These are phyloP conservation scores for Neopelma chrysocephalum DNA, from an alignment of 2,797 vertebrate genomes.

Conservation along the genomic window DNA sequence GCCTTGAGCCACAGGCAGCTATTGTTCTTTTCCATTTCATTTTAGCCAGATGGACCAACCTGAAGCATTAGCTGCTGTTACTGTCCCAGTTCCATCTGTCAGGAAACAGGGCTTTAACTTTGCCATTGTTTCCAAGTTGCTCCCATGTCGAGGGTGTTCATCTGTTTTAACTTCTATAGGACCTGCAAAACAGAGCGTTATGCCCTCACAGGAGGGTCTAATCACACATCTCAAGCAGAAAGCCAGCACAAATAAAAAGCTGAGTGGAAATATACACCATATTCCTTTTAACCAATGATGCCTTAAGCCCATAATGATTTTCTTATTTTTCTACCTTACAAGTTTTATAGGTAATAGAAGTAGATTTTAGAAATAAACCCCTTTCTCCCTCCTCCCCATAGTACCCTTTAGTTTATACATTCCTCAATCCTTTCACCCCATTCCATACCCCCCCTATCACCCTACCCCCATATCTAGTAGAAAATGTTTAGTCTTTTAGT, in stretches of 20 bases:
- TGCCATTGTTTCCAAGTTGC: conserved; percentile 82
- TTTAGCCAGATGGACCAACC: conserved; percentile 72
- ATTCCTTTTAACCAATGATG: not conserved
- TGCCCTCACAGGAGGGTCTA: not conserved
- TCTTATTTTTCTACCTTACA: no score
- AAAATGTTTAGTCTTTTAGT: no score
- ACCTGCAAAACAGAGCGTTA: conserved; percentile 72
- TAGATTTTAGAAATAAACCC: no score
- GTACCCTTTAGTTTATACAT: no score
- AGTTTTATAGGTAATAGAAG: no score
- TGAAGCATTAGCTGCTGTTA: conserved; percentile 94
- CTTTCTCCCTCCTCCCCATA: no score
- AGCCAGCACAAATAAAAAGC: not conserved
- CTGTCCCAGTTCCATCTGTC: conserved; percentile 87
- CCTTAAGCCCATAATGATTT: no score
- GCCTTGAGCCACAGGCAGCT: not conserved
- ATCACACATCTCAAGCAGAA: not conserved
- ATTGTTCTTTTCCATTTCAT: not conserved
- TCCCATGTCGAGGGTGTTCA: conserved; percentile 92
- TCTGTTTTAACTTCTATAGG: conserved; percentile 86
- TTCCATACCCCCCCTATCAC: no score
- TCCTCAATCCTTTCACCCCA: no score
- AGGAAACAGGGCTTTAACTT: conserved; percentile 92
- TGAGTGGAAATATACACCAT: not conserved
- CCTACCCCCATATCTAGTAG: no score